A percentile compares a stretch with the other conserved stretches of the same genome.
These are phyloP conservation scores for Microctonus hyperodae DNA, from an alignment of 2,888 invertebrate genomes.

Conservation along the genomic window DNA sequence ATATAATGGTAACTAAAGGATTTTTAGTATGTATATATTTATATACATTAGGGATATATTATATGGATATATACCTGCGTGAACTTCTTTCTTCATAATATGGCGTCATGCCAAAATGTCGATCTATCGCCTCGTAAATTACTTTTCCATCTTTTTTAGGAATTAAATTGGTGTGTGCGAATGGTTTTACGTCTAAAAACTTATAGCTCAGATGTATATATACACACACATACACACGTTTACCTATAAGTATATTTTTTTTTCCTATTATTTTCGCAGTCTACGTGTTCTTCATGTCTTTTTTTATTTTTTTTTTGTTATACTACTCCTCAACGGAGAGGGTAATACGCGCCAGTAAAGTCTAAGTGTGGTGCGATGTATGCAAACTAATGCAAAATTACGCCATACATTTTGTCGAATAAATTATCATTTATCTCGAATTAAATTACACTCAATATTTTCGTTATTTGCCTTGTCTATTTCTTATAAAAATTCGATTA, in stretches of 20 bases:
- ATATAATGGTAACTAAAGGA: background rate
- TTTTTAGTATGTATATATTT: constrained; percentile 16
- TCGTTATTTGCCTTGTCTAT: background rate
- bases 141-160: constrained; percentile 42
- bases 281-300: no score
- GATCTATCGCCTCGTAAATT: constrained; percentile 57
- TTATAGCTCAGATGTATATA: no score
- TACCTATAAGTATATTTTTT: no score
- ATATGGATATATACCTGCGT: background rate
- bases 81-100: constrained; percentile 19
- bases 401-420: constrained; percentile 3
- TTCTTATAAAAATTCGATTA: background rate
- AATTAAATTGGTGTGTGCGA: constrained; percentile 28
- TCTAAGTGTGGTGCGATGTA: background rate
- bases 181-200: background rate
- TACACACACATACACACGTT: no score
- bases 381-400: constrained; percentile 6
- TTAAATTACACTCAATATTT: background rate
- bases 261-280: background rate
- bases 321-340: background rate
- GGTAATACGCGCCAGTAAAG: background rate
- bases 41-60: constrained; percentile 18
- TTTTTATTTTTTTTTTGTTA: background rate
- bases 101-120: constrained; percentile 50
- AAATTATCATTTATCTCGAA: background rate